A percentile compares a stretch with the other conserved stretches of the same genome.
Conservation (phyloP, 2,888 invertebrate genomes). For the Dasysyrphus albostriatus region DNA sequence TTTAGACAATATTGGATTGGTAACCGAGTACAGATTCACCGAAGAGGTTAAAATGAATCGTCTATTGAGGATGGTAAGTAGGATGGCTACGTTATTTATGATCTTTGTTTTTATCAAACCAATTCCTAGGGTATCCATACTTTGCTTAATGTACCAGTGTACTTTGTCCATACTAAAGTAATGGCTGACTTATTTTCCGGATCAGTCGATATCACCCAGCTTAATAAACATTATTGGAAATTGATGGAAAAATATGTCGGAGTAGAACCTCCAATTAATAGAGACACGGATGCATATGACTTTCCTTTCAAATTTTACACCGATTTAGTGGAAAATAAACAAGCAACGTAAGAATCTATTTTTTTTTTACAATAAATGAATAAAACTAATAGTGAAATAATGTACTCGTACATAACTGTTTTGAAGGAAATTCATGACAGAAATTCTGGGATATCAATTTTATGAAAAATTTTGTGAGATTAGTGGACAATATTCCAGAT, state of each 20-base stretch:
- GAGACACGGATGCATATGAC: conserved; percentile 78
- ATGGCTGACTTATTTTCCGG: conserved; percentile 89
- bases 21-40: conserved; percentile 13
- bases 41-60: conserved; percentile 53
- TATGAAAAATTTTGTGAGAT: conserved; percentile 29
- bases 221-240: conserved; percentile 88
- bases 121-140: conserved; percentile 46
- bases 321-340: neutral
- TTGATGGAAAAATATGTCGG: conserved; percentile 87
- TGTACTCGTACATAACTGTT: neutral
- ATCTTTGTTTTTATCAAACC: neutral
- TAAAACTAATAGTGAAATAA: too few relatives aligned
- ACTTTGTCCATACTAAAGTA: conserved; percentile 88
- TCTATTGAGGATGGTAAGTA: conserved; percentile 56
- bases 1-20: conserved; percentile 23
- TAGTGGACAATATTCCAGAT: conserved; percentile 26
- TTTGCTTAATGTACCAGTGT: conserved; percentile 80
- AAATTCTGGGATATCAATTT: conserved; percentile 24
- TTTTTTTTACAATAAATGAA: neutral
- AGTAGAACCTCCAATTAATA: conserved; percentile 87
- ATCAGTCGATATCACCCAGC: conserved; percentile 85
- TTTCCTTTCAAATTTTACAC: conserved; percentile 17
- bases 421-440: conserved; percentile 88
- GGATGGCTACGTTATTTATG: neutral
- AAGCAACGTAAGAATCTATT: neutral